Conservation (phyloP, 2,888 invertebrate species). For the Hedychridium roseum region DNA sequence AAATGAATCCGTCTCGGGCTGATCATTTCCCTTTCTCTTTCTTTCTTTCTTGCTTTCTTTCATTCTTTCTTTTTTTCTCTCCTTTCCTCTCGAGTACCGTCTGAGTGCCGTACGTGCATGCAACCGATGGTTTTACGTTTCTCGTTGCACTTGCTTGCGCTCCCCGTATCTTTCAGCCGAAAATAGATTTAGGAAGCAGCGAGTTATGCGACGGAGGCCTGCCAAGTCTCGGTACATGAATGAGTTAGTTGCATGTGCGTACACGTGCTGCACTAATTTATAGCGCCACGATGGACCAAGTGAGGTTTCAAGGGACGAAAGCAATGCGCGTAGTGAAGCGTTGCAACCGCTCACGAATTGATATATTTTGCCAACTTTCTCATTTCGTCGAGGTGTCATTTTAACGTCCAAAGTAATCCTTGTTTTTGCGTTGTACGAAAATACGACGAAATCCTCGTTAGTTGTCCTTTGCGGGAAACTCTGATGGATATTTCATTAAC, state of each 20-base stretch:
- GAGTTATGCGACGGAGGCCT: conserved; percentile 48
- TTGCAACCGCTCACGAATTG: conserved; percentile 20
- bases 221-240: conserved; percentile 59
- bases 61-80: background rate
- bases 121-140: conserved; percentile 7
- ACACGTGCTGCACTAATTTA: conserved; percentile 59
- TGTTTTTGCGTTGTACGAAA: too few species aligned
- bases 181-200: conserved; percentile 57
- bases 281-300: conserved; percentile 31
- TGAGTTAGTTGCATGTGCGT: conserved; percentile 53
- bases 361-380: too few species aligned
- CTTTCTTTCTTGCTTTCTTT: too few species aligned
- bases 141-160: conserved; percentile 20
- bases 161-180: conserved; percentile 42
- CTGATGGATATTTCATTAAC: too few species aligned
- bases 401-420: background rate
- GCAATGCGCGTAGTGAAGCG: conserved; percentile 17
- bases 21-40: too few species aligned
- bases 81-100: conserved; percentile 3
- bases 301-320: too few species aligned
- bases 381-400: background rate
- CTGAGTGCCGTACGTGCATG: background rate
- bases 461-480: too few species aligned
- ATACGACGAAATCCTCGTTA: too few species aligned
- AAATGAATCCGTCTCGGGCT: too few species aligned